A percentile compares a stretch with the other conserved stretches of the same genome.
Conservation (phyloP, 2,888 invertebrate genomes). For the Lasioglossum malachurum region DNA sequence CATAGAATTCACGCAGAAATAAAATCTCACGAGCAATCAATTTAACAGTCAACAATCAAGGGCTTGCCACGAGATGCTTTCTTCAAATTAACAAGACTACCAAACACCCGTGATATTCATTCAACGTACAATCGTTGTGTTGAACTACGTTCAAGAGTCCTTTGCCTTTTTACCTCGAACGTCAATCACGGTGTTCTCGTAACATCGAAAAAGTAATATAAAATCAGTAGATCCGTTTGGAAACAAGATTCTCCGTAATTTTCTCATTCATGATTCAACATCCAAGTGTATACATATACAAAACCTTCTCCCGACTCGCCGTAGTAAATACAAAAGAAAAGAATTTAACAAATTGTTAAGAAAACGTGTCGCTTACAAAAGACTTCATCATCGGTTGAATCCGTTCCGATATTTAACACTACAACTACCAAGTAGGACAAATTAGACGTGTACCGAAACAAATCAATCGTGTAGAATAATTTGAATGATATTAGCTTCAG, state of each 20-base stretch:
- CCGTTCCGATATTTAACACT: not conserved
- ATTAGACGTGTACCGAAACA: not conserved
- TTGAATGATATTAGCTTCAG: not conserved
- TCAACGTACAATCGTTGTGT: conserved; percentile 12
- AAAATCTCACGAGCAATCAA: conserved; percentile 52
- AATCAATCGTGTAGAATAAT: not conserved
- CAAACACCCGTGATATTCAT: conserved; percentile 46
- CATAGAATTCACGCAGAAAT: conserved; percentile 56
- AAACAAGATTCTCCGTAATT: not conserved
- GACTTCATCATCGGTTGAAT: not conserved
- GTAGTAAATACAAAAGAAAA: conserved; percentile 19
- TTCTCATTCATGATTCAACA: conserved; percentile 9
- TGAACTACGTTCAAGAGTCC: conserved; percentile 36
- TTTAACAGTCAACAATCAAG: conserved; percentile 55
- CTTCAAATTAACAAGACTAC: conserved; percentile 45
- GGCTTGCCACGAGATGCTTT: conserved; percentile 15
- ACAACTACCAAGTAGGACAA: not conserved
- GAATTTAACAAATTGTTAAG: not conserved
- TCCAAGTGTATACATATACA: not conserved
- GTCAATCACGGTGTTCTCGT: conserved; percentile 1
- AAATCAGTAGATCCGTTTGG: conserved; percentile 27
- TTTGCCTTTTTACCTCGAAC: not conserved
- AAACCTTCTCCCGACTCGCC: conserved; percentile 3
- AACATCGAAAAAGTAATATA: conserved; percentile 17
- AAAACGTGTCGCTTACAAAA: not conserved